Evolutionary conservation across 1,140 invertebrate species (phyloP), one percentile per base, ranked within the genome.

Genomic region (Tetramorium parvispinum): DNA sequence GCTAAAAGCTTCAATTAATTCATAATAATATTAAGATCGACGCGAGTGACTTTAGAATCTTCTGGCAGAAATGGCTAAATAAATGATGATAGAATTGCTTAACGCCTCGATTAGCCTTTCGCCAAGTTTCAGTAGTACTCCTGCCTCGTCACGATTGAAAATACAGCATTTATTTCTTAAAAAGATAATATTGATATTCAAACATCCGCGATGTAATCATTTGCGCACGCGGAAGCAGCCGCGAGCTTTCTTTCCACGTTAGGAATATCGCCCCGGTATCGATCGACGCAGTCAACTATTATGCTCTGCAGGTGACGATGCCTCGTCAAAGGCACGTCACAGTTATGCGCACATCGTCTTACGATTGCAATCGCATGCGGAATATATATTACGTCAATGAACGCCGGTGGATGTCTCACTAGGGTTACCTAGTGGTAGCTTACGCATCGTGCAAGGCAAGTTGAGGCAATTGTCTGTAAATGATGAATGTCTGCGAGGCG

Each of bases 401-500:
- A 87, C 85, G 82, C 24, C 77, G 78, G 63, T 27, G 59, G 82
- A 86, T 61, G 85, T 88, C 83, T 86, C 78, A 79, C 61, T 85
- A 85, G 86, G 79, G 85, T 87, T 86, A 70, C 78, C 71, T 73
- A 73, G 79, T 73, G 73, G 66, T 57, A 78, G 57, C 81, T 57
- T 77, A 63, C 75, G 55, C 68, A 61, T 73, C 86, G 88, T 89
- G 86, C 86, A 86, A 92, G 91, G 87, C 88, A 91, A 92, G 93
- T 91, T 89, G 86, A 92, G 89, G 91, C 91, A 93, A 93, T 93
- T 93, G 92, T 93, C 92, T 93, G 93, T 93, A 93, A 93, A 93
- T 93, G 92, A 93, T 93, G 91, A 91, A 93, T 93, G 92, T 91
- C 88, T 89, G 77, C 87, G 83, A 88, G 87, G 82, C 85, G 86